Conservation (phyloP, 2,888 invertebrate genomes). For the Drosophila rellima region DNA sequence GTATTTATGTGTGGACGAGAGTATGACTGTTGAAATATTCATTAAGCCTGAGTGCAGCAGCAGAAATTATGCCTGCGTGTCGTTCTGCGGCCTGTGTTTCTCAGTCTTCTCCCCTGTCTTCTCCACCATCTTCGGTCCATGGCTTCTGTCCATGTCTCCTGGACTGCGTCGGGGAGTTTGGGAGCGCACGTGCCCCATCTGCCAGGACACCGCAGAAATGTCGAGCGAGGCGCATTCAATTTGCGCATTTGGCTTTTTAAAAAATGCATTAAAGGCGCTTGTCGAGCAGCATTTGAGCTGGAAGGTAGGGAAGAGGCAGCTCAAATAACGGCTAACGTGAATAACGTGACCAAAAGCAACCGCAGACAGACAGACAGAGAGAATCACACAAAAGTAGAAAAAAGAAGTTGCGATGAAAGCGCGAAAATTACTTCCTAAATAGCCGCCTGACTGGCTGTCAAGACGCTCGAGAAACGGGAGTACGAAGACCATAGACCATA, state of each 20-base stretch:
- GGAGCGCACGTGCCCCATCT: conserved; percentile 61
- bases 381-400: conserved; percentile 10
- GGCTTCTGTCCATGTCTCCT: conserved; percentile 7
- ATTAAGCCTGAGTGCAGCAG: conserved; percentile 77
- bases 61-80: conserved; percentile 77
- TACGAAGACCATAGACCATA: conserved; percentile 11
- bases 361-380: conserved; percentile 22
- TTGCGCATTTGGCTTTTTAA: conserved; percentile 82
- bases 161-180: background rate
- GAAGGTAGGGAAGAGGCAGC: conserved; percentile 19
- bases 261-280: conserved; percentile 74
- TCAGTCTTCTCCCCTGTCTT: background rate
- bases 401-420: conserved; percentile 72
- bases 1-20: conserved; percentile 52
- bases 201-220: conserved; percentile 60
- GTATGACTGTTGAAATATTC: conserved; percentile 70
- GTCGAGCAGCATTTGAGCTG: conserved; percentile 20
- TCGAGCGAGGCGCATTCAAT: conserved; percentile 69
- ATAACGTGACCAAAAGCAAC: conserved; percentile 74
- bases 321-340: conserved; percentile 73
- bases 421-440: conserved; percentile 80
- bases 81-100: conserved; percentile 44
- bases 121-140: conserved; percentile 1
- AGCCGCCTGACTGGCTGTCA: conserved; percentile 80
- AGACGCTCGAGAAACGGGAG: conserved; percentile 45